phyloP scores from a whole-genome alignment of 2,888 invertebrate genomes.

The Odontothrips loti region DNA sequence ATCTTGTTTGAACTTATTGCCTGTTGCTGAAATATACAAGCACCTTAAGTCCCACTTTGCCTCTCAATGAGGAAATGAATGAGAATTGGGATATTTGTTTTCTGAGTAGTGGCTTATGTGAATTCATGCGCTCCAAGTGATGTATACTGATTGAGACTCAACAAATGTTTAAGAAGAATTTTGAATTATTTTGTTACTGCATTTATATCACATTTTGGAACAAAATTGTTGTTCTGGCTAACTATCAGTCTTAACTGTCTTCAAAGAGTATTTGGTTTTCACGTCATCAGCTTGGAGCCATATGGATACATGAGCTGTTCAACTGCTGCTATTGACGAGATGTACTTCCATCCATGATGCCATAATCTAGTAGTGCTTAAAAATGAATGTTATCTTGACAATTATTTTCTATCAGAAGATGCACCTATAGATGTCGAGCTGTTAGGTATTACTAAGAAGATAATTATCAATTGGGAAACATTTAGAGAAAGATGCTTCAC shows the following conservation, averaged over 20 bases:
- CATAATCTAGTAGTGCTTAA: slow-evolving; percentile 5
- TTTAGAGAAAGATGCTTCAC: slow-evolving; percentile 14
- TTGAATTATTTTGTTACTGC: not conserved
- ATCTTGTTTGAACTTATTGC: not conserved
- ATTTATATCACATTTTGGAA: slow-evolving; percentile 7
- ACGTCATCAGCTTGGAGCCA: not conserved
- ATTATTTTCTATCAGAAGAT: not conserved
- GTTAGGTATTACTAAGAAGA: not conserved
- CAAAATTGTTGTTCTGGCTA: not conserved
- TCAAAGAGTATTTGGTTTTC: not conserved
- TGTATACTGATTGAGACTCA: not conserved
- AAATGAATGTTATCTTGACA: slow-evolving; percentile 2
- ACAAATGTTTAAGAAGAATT: not conserved
- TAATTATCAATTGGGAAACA: not conserved
- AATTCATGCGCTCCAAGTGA: not conserved
- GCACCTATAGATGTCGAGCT: not conserved
- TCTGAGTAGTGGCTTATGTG: not conserved
- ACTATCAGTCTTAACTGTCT: not conserved
- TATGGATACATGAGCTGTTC: not conserved
- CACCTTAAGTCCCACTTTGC: not conserved
- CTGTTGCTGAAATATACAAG: not conserved
- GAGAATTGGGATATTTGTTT: not conserved
- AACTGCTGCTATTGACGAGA: not conserved
- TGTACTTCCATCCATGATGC: slow-evolving; percentile 24
- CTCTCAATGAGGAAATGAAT: not conserved